Evolutionary conservation across 2,888 invertebrate species (phyloP), one percentile per base, ranked within the genome.

Genomic region (Trilocha varians): DNA sequence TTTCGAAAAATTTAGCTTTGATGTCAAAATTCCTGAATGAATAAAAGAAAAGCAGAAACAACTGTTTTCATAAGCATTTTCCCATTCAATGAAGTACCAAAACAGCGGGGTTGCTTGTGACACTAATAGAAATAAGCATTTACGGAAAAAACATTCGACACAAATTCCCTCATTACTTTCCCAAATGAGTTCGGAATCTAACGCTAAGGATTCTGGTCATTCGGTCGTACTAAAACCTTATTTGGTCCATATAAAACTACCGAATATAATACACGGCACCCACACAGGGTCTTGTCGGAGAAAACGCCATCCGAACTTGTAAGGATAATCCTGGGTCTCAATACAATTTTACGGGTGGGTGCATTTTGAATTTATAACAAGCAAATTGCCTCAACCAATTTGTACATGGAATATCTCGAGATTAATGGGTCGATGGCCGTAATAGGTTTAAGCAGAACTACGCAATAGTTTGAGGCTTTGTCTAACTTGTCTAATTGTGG

Each of bases 331-430:
- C 60, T 53, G 73, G 76, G 76, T 69, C 73, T 70, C 79, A 66
- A 80, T 78, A 83, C 83, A 83, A 83, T 84, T 84, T 82, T 78
- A 70, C 73, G 78, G 69, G 62, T 62, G 78, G 73, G 78, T 82
- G 79, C 79, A 80, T 78, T 82, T 82, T 78, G 83, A 83, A 84
- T 84, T 84, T 83, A 83, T 84, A 83, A 84, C 83, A 70, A 80
- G 76, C 72, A 79, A 84, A 83, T 82, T 80, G 84, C 71, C 72
- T 68, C 70, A 70, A 70, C 70, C 76, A 77, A 78, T 80, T 78
- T 78, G 72, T 78, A 74, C 69, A 73, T 72, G 70, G 77, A 77
- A 83, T 80, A 78, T 82, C 79, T 79, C 73, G 62, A 68, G 73
- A 76, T 74, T 82, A 83, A 83, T 80, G 82, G 79, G 65, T 56